Evolutionary conservation across 64 coral and sea anemone genomes (phyloP).

Genomic region (Actinia equina): DNA sequence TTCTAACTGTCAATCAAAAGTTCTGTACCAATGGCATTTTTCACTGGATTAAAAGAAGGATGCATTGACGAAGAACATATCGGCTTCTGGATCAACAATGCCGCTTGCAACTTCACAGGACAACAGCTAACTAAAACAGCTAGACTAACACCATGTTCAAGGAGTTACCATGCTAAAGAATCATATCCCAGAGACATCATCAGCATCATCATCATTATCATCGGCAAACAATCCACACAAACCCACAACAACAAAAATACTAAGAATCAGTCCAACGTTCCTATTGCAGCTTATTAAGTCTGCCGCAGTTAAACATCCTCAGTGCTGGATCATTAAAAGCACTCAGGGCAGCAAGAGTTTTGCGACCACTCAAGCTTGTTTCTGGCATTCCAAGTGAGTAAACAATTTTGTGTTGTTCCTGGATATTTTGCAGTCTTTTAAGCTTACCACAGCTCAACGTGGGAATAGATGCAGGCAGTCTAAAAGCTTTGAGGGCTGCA

Average conservation of each 20-base stretch:
- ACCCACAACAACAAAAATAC: background rate
- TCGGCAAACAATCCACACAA: background rate
- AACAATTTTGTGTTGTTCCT: constrained; percentile 6
- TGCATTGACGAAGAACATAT: background rate
- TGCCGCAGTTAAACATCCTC: constrained; percentile 67
- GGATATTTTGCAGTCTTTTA: constrained; percentile 69
- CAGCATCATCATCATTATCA: constrained; percentile 25
- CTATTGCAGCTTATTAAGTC: constrained; percentile 84
- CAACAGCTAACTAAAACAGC: background rate
- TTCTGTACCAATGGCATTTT: background rate
- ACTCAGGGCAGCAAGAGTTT: constrained; percentile 93
- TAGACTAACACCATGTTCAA: constrained; percentile 1
- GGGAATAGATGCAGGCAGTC: constrained; percentile 79
- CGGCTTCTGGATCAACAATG: background rate
- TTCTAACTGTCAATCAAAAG: background rate
- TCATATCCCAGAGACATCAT: background rate
- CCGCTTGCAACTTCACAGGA: background rate
- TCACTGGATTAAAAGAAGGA: background rate
- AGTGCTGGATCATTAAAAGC: constrained; percentile 88
- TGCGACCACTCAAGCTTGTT: constrained; percentile 95
- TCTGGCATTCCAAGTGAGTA: constrained; percentile 99
- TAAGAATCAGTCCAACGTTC: constrained; percentile 8
- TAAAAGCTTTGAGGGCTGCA: constrained; percentile 98
- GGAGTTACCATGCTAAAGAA: background rate
- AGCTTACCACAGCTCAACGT: constrained; percentile 88